Evolutionary conservation across 2,113 vertebrate species (phyloP).

Genomic region (Gasterosteus nipponicus): DNA sequence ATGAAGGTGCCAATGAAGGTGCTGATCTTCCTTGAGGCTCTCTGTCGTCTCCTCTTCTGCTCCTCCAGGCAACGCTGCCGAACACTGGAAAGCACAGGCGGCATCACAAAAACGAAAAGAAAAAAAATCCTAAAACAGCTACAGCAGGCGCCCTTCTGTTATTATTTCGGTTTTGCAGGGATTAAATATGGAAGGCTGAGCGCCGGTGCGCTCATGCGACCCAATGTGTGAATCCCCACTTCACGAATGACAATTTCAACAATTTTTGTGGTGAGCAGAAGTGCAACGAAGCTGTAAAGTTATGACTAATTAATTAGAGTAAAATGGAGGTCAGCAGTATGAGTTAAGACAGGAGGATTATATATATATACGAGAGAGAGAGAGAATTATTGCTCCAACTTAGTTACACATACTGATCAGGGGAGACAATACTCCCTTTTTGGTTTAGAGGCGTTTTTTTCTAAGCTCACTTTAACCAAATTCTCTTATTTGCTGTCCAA

Average conservation of each 20-base stretch:
- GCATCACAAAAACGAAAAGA: not conserved
- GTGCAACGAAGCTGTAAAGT: conserved; percentile 22
- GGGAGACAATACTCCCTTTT: not conserved
- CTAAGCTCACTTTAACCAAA: not conserved
- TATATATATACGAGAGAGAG: not conserved
- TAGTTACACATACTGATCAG: not conserved
- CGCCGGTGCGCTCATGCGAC: not conserved
- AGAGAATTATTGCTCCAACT: not conserved
- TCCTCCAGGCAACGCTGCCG: conserved; percentile 95
- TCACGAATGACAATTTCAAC: not conserved
- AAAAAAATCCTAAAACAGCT: not conserved
- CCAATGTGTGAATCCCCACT: not conserved
- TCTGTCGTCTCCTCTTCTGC: conserved; percentile 89
- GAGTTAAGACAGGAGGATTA: conserved; percentile 13
- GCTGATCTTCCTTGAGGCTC: conserved; percentile 96
- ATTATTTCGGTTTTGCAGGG: not conserved
- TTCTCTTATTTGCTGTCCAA: too few relatives aligned
- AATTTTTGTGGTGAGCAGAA: not conserved
- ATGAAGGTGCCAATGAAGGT: conserved; percentile 98
- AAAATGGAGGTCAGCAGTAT: conserved; percentile 10
- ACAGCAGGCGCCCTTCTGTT: not conserved
- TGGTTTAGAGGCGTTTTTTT: not conserved
- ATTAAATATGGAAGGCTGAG: not conserved
- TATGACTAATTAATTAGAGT: conserved; percentile 8
- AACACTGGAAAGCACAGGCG: conserved; percentile 82